phyloP scores from a whole-genome alignment of 2,113 vertebrate species.

The Eretmochelys imbricata region DNA sequence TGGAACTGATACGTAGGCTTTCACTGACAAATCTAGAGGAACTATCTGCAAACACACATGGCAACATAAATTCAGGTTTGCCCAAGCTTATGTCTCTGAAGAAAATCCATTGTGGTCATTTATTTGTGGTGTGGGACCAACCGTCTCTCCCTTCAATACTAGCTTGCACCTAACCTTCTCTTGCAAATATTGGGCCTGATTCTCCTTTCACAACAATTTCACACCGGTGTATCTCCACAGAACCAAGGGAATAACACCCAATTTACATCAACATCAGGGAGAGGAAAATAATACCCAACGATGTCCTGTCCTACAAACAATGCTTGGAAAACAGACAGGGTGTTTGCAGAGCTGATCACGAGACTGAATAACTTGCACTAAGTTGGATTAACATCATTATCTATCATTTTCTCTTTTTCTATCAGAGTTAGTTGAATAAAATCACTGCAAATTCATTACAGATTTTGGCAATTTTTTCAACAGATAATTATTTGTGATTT shows the following conservation, averaged over 20 bases:
- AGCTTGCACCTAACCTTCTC: not conserved
- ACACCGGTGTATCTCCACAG: not conserved
- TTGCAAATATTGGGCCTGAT: not conserved
- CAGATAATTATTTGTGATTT: slow-evolving; percentile 49
- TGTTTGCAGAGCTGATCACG: not conserved
- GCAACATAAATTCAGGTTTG: not conserved
- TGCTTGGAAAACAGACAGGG: not conserved
- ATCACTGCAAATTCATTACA: slow-evolving; percentile 71
- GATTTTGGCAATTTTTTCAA: slow-evolving; percentile 68
- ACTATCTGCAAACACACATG: not conserved
- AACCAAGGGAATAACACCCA: not conserved
- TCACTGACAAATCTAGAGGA: slow-evolving; percentile 10
- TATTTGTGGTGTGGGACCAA: not conserved
- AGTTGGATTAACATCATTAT: slow-evolving; percentile 31
- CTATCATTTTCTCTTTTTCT: slow-evolving; percentile 49
- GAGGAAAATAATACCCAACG: not conserved
- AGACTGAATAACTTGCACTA: slow-evolving; percentile 22
- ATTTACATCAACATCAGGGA: not conserved
- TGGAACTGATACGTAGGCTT: not conserved
- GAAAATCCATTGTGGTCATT: not conserved
- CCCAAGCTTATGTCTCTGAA: not conserved
- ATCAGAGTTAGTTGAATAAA: slow-evolving; percentile 68
- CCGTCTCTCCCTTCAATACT: not conserved
- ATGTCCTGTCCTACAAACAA: not conserved
- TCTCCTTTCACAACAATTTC: not conserved